These are phyloP conservation scores for Cheilosia scutellata DNA, from an alignment of 2,888 invertebrate species.

Conservation along the genomic window DNA sequence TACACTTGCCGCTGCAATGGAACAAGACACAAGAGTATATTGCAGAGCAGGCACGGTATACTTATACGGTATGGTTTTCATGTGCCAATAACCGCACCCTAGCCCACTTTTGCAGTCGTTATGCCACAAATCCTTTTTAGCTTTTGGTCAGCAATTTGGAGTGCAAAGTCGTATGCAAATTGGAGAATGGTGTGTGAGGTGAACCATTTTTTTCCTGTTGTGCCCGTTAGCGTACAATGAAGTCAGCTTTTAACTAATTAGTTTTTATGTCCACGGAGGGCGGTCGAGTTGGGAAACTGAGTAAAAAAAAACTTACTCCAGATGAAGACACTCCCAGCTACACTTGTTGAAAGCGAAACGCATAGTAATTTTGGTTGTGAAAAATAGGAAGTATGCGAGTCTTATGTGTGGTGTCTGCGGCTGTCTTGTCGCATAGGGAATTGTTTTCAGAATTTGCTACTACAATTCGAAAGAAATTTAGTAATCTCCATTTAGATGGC, in stretches of 20 bases:
- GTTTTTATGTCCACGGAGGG: slow-evolving; percentile 50
- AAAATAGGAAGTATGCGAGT: no score
- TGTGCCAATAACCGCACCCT: slow-evolving; percentile 72
- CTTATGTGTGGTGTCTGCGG: no score
- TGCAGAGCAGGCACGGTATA: slow-evolving; percentile 8
- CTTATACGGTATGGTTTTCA: slow-evolving; percentile 38
- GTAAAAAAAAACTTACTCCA: slow-evolving; percentile 35
- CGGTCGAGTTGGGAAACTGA: slow-evolving; percentile 12
- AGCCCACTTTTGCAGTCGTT: slow-evolving; percentile 62
- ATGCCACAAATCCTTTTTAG: slow-evolving; percentile 67
- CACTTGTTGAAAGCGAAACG: slow-evolving; percentile 47
- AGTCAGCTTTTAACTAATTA: slow-evolving; percentile 75
- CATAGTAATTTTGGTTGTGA: neutral
- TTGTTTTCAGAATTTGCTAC: no score
- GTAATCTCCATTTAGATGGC: no score
- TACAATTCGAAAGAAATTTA: no score
- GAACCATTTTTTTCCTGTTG: slow-evolving; percentile 5
- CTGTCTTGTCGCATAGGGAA: no score
- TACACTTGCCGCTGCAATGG: slow-evolving; percentile 39
- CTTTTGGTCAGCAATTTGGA: slow-evolving; percentile 72
- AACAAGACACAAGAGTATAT: slow-evolving; percentile 14
- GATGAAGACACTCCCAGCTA: slow-evolving; percentile 39
- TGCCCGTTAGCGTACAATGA: slow-evolving; percentile 37
- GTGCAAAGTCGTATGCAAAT: slow-evolving; percentile 72
- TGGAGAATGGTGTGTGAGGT: slow-evolving; percentile 40